Conservation (phyloP, 2,888 invertebrate species). For the Epirrhoe tristata region DNA sequence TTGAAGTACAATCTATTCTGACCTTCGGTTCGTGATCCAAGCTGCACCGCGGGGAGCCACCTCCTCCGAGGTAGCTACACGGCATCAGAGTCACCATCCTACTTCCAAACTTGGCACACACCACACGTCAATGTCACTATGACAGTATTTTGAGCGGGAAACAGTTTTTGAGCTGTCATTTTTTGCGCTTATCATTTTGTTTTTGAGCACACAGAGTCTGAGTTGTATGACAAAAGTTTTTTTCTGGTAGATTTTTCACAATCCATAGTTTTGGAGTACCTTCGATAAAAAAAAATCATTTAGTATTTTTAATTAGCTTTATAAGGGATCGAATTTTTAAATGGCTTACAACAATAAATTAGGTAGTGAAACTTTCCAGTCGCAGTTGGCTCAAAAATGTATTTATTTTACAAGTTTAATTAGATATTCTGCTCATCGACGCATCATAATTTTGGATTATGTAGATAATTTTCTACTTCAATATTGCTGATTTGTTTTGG, state of each 20-base stretch:
- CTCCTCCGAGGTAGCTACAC: constrained; percentile 87
- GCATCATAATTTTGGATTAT: no score
- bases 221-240: constrained; percentile 47
- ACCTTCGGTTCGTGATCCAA: constrained; percentile 83
- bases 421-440: no score
- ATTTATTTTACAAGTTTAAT: no score
- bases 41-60: constrained; percentile 83
- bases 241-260: constrained; percentile 51
- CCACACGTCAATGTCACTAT: constrained; percentile 69
- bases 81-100: constrained; percentile 89
- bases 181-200: constrained; percentile 63
- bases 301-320: not conserved
- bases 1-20: constrained; percentile 50
- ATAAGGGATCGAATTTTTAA: no score
- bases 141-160: constrained; percentile 74
- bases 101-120: constrained; percentile 61
- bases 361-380: no score
- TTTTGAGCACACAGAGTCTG: constrained; percentile 59
- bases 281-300: constrained; percentile 17
- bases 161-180: constrained; percentile 71
- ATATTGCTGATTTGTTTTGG: no score
- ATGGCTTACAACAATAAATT: no score
- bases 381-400: no score
- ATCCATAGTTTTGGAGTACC: constrained; percentile 57
- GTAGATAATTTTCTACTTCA: no score